Evolutionary conservation across 2,888 invertebrate genomes (phyloP).

Genomic region (Drosophila merina): DNA sequence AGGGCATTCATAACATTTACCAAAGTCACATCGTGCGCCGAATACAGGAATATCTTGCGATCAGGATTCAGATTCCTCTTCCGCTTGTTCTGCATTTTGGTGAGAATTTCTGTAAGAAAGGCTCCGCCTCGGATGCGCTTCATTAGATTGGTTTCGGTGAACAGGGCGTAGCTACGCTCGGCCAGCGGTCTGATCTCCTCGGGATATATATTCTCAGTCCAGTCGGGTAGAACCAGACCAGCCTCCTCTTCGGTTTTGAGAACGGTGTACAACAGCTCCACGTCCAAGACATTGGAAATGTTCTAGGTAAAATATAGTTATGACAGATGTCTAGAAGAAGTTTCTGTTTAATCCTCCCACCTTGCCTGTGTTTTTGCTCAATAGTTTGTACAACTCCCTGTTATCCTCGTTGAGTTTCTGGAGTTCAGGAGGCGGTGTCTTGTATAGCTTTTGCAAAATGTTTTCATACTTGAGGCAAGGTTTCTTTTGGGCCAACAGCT

Average conservation of each 20-base stretch:
- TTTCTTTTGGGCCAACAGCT: constrained; percentile 84
- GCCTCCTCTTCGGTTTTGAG: constrained; percentile 88
- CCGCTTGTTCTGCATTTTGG: constrained; percentile 86
- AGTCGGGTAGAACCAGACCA: constrained; percentile 89
- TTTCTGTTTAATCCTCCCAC: constrained; percentile 51
- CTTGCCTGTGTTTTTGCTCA: constrained; percentile 86
- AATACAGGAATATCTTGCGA: constrained; percentile 88
- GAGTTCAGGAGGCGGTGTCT: constrained; percentile 84
- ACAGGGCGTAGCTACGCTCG: constrained; percentile 88
- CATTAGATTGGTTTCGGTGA: constrained; percentile 89
- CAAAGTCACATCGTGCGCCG: constrained; percentile 92
- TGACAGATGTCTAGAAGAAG: not conserved
- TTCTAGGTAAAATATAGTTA: constrained; percentile 67
- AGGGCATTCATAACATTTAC: constrained; percentile 91
- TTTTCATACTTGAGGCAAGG: constrained; percentile 85
- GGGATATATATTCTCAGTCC: constrained; percentile 90
- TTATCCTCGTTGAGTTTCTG: constrained; percentile 85
- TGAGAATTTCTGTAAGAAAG: constrained; percentile 88
- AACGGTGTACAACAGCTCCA: constrained; percentile 90
- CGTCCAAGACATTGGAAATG: constrained; percentile 86
- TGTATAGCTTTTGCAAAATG: constrained; percentile 85
- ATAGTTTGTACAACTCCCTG: constrained; percentile 87
- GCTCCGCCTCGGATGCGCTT: constrained; percentile 90
- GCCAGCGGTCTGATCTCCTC: constrained; percentile 88
- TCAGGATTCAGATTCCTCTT: constrained; percentile 84